A percentile compares a stretch with the other conserved stretches of the same genome.
These are phyloP conservation scores for Thymelicus sylvestris DNA, from an alignment of 2,888 invertebrate species.

Conservation along the genomic window DNA sequence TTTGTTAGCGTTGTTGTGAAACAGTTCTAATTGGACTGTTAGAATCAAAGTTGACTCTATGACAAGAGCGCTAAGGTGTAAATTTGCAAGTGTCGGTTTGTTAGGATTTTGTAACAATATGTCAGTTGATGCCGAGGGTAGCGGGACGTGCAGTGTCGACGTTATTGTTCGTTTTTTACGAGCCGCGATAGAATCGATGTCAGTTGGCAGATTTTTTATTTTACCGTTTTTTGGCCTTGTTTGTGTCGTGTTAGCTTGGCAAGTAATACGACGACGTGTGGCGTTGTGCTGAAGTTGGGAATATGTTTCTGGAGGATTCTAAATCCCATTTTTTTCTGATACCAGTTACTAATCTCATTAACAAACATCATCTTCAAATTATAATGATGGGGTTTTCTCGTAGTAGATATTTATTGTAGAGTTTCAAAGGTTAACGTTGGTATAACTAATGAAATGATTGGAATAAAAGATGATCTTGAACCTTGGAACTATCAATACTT, in stretches of 20 bases:
- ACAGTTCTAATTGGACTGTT: conserved; percentile 55
- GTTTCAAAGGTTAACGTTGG: no score
- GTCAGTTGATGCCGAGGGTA: conserved; percentile 65
- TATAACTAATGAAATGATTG: no score
- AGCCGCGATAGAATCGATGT: conserved; percentile 80
- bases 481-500: neutral
- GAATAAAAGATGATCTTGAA: no score
- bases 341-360: no score
- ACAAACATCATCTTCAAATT: no score
- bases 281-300: neutral
- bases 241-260: conserved; percentile 8
- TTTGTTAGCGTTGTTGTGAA: conserved; percentile 53
- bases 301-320: neutral
- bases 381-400: no score
- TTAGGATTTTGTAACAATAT: conserved; percentile 56
- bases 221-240: conserved; percentile 83
- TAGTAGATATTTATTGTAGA: no score
- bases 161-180: conserved; percentile 79
- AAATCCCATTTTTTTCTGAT: no score
- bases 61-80: conserved; percentile 19
- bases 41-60: conserved; percentile 48
- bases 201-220: conserved; percentile 84
- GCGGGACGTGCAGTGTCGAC: conserved; percentile 75
- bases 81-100: conserved; percentile 33
- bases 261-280: neutral